Conservation (phyloP, 2,113 vertebrate species). For the Diadophis punctatus region DNA sequence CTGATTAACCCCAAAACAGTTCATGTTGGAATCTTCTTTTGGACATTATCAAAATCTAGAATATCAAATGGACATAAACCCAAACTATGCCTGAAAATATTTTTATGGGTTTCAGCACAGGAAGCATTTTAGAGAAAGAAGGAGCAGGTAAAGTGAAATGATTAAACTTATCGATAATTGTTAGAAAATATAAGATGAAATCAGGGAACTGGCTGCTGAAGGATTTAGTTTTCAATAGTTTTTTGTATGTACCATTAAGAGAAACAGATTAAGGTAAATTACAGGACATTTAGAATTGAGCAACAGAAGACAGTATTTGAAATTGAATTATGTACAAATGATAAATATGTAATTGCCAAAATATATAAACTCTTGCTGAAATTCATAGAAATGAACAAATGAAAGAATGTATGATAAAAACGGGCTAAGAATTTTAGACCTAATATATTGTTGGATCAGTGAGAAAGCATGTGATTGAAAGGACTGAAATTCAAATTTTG, state of each 20-base stretch:
- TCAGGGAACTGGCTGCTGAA: background rate
- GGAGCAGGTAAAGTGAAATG: background rate
- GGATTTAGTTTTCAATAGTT: background rate
- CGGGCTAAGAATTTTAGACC: background rate
- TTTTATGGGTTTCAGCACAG: background rate
- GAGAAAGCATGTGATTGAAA: background rate
- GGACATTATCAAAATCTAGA: background rate
- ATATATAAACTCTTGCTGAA: background rate
- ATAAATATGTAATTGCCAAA: background rate
- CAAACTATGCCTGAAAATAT: background rate
- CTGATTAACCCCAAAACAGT: background rate
- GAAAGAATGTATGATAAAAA: background rate
- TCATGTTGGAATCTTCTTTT: background rate
- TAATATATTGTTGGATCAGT: background rate
- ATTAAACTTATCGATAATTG: background rate
- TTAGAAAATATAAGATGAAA: background rate
- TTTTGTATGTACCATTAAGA: background rate
- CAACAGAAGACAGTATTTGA: background rate
- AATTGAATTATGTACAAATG: background rate
- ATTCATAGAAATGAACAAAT: background rate
- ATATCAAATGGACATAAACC: background rate
- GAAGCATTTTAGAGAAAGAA: background rate
- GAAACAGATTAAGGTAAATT: background rate
- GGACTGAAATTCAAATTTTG: background rate
- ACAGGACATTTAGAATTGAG: background rate